A percentile compares a stretch with the other conserved stretches of the same genome.
These are phyloP conservation scores for Kuschelorhynchus macadamiae DNA, from an alignment of 2,888 invertebrate species.

Conservation along the genomic window DNA sequence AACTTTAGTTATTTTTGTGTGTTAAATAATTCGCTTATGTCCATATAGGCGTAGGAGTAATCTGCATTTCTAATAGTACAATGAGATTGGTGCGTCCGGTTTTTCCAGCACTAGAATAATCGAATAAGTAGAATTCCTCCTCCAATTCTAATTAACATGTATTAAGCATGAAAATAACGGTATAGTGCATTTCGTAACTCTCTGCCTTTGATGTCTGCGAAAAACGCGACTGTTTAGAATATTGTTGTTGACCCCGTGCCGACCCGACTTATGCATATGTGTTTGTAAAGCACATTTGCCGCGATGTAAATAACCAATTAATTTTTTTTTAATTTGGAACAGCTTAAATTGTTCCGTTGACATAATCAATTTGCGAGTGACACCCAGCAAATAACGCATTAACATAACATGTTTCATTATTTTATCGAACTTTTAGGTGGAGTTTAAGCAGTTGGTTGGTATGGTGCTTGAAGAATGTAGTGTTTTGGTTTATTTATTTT, in stretches of 20 bases:
- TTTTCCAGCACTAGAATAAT: no score
- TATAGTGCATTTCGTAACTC: constrained; percentile 14
- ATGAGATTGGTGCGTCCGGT: no score
- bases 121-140: no score
- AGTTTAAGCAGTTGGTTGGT: no score
- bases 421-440: not conserved
- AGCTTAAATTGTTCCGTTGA: constrained; percentile 23
- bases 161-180: constrained; percentile 6
- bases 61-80: no score
- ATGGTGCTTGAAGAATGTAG: no score
- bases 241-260: constrained; percentile 30
- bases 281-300: constrained; percentile 27
- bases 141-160: not conserved
- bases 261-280: constrained; percentile 25
- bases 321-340: constrained; percentile 21
- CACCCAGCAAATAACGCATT: not conserved
- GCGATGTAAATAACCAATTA: constrained; percentile 35
- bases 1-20: no score
- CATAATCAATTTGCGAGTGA: constrained; percentile 10
- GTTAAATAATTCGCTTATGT: no score
- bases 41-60: no score
- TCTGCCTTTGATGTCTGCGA: constrained; percentile 28
- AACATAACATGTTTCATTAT: not conserved
- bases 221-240: constrained; percentile 32
- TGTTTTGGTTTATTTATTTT: no score